These are phyloP conservation scores for Toxotes jaculatrix DNA, from an alignment of 2,113 vertebrate genomes.

Conservation along the genomic window DNA sequence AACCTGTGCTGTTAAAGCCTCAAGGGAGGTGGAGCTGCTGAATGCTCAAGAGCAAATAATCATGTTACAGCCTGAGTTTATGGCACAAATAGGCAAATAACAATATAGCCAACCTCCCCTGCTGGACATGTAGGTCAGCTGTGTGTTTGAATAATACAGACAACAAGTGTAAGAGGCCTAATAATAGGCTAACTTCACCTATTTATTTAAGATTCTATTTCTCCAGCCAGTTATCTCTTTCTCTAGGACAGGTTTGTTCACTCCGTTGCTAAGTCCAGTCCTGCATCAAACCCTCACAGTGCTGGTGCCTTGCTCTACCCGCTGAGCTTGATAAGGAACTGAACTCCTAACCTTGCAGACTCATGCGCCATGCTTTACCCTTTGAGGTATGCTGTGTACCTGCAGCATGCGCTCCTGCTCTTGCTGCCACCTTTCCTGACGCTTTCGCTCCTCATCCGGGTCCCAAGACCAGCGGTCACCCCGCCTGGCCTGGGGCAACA, in stretches of 20 bases:
- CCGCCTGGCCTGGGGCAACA: conserved; percentile 84
- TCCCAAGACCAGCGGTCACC: conserved; percentile 95
- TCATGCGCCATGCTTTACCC: conserved; percentile 65
- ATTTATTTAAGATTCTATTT: too few relatives aligned
- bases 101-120: too few relatives aligned
- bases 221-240: background rate
- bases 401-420: conserved; percentile 97
- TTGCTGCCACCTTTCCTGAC: conserved; percentile 96
- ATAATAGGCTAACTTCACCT: background rate
- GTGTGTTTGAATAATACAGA: too few relatives aligned
- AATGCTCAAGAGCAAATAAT: background rate
- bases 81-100: background rate
- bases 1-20: background rate
- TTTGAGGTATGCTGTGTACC: conserved; percentile 82
- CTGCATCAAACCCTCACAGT: background rate
- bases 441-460: conserved; percentile 96
- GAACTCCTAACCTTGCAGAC: conserved; percentile 21
- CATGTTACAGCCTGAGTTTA: background rate
- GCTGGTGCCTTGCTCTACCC: background rate
- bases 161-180: background rate
- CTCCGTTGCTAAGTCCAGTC: background rate
- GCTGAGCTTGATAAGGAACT: background rate
- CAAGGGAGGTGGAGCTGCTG: background rate
- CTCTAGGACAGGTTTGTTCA: background rate
- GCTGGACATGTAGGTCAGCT: too few relatives aligned